Percentiles rank a stretch among this genome's conserved stretches.
Evolutionary conservation across 2,888 invertebrate genomes (phyloP).

Genomic region (Phengaris alcon): DNA sequence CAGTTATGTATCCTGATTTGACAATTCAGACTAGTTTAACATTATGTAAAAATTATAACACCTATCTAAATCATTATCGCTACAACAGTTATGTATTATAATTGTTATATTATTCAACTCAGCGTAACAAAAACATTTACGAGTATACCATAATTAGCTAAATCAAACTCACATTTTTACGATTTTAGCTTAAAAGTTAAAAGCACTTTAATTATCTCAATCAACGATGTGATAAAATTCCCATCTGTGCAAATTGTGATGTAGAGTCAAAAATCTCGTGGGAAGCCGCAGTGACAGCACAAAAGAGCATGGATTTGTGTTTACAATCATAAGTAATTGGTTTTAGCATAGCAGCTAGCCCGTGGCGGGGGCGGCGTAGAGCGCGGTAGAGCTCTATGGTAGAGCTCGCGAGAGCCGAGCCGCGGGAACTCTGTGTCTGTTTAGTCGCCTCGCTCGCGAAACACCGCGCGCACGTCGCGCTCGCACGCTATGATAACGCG

Average conservation of each 20-base stretch:
- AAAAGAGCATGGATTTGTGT: constrained; percentile 48
- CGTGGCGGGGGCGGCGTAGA: constrained; percentile 37
- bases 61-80: not conserved
- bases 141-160: not conserved
- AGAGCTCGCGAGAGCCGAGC: constrained; percentile 15
- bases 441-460: constrained; percentile 65
- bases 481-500: constrained; percentile 60
- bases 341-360: constrained; percentile 46
- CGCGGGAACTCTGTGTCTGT: not conserved
- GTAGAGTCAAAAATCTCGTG: constrained; percentile 57
- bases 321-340: constrained; percentile 67
- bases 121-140: not conserved
- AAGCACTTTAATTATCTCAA: not conserved
- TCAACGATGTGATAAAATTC: not conserved
- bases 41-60: not conserved
- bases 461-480: constrained; percentile 62
- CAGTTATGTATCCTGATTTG: not conserved
- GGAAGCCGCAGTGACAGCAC: constrained; percentile 54
- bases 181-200: not conserved
- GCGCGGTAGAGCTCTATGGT: constrained; percentile 22
- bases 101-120: not conserved
- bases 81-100: not conserved
- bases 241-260: not conserved
- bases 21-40: not conserved
- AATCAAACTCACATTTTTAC: not conserved